Conservation (phyloP, 2,797 vertebrate genomes). For the Necrosyrtes monachus region DNA sequence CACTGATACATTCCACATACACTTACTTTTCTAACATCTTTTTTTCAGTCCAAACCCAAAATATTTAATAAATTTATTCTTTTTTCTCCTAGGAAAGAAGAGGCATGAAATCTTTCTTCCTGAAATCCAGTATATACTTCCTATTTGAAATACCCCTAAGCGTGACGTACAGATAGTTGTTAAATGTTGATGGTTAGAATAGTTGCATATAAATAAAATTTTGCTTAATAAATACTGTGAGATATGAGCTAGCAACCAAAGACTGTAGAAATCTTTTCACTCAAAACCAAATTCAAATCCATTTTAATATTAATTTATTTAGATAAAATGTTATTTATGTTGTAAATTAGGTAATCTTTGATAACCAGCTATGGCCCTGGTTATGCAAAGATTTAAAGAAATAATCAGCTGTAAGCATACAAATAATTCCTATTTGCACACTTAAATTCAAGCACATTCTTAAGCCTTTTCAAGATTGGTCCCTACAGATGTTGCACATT, state of each 20-base stretch:
- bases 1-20: background rate
- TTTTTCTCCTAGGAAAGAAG: conserved; percentile 10
- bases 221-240: conserved; percentile 15
- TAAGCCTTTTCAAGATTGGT: conserved; percentile 18
- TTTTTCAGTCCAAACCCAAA: background rate
- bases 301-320: background rate
- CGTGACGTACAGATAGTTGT: background rate
- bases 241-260: background rate
- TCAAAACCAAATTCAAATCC: background rate
- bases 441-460: background rate
- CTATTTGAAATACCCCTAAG: background rate
- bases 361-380: background rate
- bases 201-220: background rate
- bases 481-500: conserved; percentile 1
- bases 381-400: conserved; percentile 6
- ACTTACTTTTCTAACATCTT: background rate
- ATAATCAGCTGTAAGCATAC: conserved; percentile 5
- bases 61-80: background rate
- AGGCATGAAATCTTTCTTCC: background rate
- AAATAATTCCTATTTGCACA: conserved; percentile 9
- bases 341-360: background rate
- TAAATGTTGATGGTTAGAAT: background rate
- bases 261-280: background rate
- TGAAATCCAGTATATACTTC: background rate
- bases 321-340: background rate